phyloP scores from a whole-genome alignment of 2,113 vertebrate genomes.

The Malurus alboscapulatus region DNA sequence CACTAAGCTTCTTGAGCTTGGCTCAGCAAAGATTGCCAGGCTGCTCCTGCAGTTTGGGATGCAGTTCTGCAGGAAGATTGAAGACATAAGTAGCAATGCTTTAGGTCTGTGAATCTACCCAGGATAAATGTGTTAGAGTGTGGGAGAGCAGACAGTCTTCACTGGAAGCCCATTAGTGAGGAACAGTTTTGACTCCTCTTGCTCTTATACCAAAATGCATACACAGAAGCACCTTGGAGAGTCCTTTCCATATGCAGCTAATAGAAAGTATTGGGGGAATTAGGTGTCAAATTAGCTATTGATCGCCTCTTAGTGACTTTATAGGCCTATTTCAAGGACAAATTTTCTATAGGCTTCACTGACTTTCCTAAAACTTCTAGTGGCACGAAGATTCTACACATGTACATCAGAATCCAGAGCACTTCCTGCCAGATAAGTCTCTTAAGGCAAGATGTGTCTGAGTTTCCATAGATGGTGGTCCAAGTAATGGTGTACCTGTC shows the following conservation, averaged over 20 bases:
- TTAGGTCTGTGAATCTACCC: not conserved
- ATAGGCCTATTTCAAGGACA: not conserved
- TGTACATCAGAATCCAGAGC: not conserved
- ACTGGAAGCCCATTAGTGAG: not conserved
- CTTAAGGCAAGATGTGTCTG: not conserved
- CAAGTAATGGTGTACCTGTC: not conserved
- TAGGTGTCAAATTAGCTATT: not conserved
- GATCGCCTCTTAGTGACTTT: not conserved
- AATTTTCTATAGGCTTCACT: not conserved
- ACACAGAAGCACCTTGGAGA: not conserved
- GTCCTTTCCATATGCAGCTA: not conserved
- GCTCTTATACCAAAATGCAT: not conserved
- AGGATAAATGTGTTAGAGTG: not conserved
- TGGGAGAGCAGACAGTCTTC: not conserved
- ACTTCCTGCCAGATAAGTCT: not conserved
- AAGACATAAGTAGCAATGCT: not conserved
- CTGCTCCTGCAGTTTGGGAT: not conserved
- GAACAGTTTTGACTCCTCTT: not conserved
- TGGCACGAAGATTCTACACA: rapidly evolving
- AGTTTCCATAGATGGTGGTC: rapidly evolving
- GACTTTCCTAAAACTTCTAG: not conserved
- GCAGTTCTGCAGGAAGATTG: not conserved
- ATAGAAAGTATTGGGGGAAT: not conserved
- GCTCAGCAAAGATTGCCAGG: not conserved
- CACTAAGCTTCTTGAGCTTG: not conserved